Conservation (phyloP, 1,140 invertebrate species). For the Eufriesea mexicana region DNA sequence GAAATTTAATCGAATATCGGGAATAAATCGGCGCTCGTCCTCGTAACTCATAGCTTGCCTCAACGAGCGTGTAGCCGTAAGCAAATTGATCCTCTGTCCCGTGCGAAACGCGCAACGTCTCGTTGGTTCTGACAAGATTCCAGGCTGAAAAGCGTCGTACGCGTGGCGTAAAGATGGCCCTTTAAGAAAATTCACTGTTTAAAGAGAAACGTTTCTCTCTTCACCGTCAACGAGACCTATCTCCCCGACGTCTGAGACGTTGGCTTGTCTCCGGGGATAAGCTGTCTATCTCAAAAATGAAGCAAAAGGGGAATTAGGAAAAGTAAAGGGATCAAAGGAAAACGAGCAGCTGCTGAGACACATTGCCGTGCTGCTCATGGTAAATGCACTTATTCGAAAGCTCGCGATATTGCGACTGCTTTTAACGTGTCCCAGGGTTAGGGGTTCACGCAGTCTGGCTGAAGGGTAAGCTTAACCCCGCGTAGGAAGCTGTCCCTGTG, state of each 20-base stretch:
- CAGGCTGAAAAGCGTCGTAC: too few relatives aligned
- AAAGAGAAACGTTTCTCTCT: neutral
- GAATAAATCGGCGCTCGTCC: neutral
- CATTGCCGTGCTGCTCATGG: neutral
- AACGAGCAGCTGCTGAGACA: neutral
- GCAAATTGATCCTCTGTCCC: neutral
- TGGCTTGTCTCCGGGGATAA: neutral
- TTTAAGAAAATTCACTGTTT: neutral
- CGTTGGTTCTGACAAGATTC: neutral
- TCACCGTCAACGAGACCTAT: neutral
- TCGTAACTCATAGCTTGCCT: neutral
- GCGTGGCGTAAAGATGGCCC: too few relatives aligned
- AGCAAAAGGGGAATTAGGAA: neutral
- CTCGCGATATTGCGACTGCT: slow-evolving; percentile 11
- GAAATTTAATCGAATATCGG: slow-evolving; percentile 33
- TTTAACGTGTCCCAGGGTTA: neutral
- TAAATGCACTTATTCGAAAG: slow-evolving; percentile 6
- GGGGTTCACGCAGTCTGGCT: neutral
- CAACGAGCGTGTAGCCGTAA: neutral
- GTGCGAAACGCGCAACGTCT: neutral
- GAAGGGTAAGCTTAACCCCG: neutral
- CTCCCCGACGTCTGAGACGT: neutral
- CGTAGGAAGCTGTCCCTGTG: neutral
- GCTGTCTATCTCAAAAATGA: neutral
- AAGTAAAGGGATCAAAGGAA: neutral